Evolutionary conservation across 2,113 vertebrate genomes (phyloP).

Genomic region (Semnornis frantzii): DNA sequence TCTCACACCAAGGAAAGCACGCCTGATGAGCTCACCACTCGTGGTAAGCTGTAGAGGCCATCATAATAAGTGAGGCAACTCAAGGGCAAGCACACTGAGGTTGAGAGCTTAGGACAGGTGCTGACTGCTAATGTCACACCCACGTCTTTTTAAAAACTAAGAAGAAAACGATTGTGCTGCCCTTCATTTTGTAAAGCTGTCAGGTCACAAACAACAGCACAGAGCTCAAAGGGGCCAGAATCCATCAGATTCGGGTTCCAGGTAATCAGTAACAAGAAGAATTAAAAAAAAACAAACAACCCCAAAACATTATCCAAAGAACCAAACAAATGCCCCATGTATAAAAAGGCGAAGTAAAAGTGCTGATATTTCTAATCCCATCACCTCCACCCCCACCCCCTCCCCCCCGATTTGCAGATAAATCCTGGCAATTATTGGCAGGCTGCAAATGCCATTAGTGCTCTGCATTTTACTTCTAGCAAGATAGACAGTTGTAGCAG

Average conservation of each 20-base stretch:
- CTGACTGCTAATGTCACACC: not conserved
- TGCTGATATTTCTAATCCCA: not conserved
- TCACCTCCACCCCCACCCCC: too few relatives aligned
- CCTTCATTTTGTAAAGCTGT: not conserved
- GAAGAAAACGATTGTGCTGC: not conserved
- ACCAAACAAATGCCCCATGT: not conserved
- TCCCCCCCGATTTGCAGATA: not conserved
- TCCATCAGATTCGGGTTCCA: not conserved
- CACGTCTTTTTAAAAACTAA: not conserved
- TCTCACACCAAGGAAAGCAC: not conserved
- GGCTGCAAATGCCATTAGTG: slow-evolving; percentile 19
- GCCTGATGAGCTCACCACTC: not conserved
- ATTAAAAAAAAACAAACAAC: not conserved
- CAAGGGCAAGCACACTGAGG: not conserved
- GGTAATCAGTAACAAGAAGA: not conserved
- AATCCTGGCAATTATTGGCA: slow-evolving; percentile 29
- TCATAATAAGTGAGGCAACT: not conserved
- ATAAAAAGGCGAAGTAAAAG: not conserved
- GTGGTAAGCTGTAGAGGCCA: not conserved
- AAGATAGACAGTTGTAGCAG: slow-evolving; percentile 25
- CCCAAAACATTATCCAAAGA: not conserved
- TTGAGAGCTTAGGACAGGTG: not conserved
- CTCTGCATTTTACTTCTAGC: slow-evolving; percentile 5
- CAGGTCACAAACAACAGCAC: not conserved
- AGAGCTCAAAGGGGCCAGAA: not conserved